Base-by-base conservation (phyloP, 2,888 invertebrate species). In the Sesamia inferens region DNA sequence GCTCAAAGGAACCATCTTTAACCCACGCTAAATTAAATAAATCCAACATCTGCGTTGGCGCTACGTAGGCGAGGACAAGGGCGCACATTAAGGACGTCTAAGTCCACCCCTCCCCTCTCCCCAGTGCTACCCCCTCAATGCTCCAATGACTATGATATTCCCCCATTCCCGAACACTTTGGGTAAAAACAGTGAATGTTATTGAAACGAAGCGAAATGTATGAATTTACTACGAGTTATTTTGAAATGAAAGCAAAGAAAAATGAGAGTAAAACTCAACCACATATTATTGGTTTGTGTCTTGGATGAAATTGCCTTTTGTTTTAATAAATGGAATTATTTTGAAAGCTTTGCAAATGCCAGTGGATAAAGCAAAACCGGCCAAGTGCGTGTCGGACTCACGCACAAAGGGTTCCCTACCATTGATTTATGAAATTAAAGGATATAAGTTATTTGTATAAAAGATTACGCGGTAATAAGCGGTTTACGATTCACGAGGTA, bases 81-180 rank as follows among this genome's bases (percentile, higher is more conserved):
- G 71, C 69, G 70, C 74, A 68, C 77, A 82, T 82, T 82, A 80
- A 79, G 73, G 71, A 76, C 73, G 82, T 80, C 80, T 84, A 65
- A 59, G 19, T 62, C 22, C 39, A 5, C 67, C 65, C 59, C 10
- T 22, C 14, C 59, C 24, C 47, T 47, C 22, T 19, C 68, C 11
- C 7, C 47, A 16, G 22, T 48, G 11, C 19, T 19, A 65, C 48
- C 74, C 68, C 68, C 58, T 63, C 39, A 54, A 64, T 70, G 55
- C 66, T 57, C 78, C 62, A 74, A 66, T 71, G 62, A 74, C 70
- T 78, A 59, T 68, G 48, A 55, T 44, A 48, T n/a, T 47, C 58
- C 68, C 74, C 70, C 48, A 57, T 63, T 47, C 47, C 13, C 55
- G 44, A 42, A 71, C 54, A 63, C 58, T 74, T 71, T 65, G 63